A percentile compares a stretch with the other conserved stretches of the same genome.
Evolutionary conservation across 2,888 invertebrate genomes (phyloP).

Genomic region (Hydrotaea cyrtoneurina): DNA sequence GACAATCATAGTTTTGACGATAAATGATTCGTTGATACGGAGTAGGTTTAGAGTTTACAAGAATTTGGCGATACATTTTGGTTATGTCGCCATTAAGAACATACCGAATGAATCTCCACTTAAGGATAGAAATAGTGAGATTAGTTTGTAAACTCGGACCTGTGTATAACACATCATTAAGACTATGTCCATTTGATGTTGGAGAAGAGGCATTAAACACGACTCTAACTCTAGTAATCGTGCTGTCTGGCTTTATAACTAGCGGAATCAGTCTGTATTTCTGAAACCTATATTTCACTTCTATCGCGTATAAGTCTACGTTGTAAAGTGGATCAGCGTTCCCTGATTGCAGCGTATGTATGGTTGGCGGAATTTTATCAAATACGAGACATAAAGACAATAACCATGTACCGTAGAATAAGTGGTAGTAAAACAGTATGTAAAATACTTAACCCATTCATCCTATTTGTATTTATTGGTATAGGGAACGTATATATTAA

Average conservation of each 20-base stretch:
- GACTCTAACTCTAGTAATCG: conserved; percentile 28
- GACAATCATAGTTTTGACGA: background rate
- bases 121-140: conserved; percentile 39
- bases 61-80: conserved; percentile 24
- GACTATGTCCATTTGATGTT: conserved; percentile 38
- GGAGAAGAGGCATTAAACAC: conserved; percentile 52
- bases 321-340: too few species aligned
- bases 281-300: too few species aligned
- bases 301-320: too few species aligned
- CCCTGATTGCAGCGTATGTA: too few species aligned
- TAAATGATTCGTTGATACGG: background rate
- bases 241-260: background rate
- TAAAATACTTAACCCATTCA: too few species aligned
- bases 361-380: too few species aligned
- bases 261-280: too few species aligned
- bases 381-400: too few species aligned
- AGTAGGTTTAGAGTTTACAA: background rate
- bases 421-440: too few species aligned
- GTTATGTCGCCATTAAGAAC: conserved; percentile 49
- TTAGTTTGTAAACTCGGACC: conserved; percentile 53
- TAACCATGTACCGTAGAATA: too few species aligned
- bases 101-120: conserved; percentile 46
- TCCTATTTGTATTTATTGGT: too few species aligned
- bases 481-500: too few species aligned
- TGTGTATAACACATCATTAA: conserved; percentile 51